A percentile compares a stretch with the other conserved stretches of the same genome.
These are phyloP conservation scores for Mycteria americana DNA, from an alignment of 2,797 vertebrate species.

Conservation along the genomic window DNA sequence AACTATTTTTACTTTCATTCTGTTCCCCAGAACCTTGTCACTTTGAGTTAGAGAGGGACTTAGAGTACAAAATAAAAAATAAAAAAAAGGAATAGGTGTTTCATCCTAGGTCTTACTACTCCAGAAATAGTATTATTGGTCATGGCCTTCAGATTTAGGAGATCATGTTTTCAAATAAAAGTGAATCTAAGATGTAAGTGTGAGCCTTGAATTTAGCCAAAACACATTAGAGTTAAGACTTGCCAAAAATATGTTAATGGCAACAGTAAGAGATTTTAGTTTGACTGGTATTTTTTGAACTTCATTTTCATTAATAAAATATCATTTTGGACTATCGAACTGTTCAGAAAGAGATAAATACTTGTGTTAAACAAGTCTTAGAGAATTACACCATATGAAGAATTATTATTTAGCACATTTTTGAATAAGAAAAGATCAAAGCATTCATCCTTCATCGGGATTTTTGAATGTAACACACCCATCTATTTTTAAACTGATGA, in stretches of 20 bases:
- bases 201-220: not conserved
- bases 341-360: not conserved
- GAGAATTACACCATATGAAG: not conserved
- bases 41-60: not conserved
- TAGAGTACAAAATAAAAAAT: not conserved
- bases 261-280: not conserved
- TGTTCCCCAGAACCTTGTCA: not conserved
- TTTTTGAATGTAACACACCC: not conserved
- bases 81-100: not conserved
- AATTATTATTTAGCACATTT: conserved; percentile 24
- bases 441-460: not conserved
- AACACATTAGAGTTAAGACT: not conserved
- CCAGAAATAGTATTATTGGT: not conserved
- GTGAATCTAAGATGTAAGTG: not conserved
- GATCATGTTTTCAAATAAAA: not conserved
- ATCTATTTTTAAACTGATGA: conserved; percentile 48
- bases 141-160: not conserved
- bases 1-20: not conserved
- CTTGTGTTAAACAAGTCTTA: not conserved
- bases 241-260: not conserved
- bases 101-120: not conserved
- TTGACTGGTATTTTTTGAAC: not conserved
- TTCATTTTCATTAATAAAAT: not conserved
- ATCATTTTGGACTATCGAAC: not conserved
- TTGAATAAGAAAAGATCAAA: conserved; percentile 36